Base-by-base conservation (phyloP, 1,140 invertebrate genomes). In the Sitodiplosis mosellana region DNA sequence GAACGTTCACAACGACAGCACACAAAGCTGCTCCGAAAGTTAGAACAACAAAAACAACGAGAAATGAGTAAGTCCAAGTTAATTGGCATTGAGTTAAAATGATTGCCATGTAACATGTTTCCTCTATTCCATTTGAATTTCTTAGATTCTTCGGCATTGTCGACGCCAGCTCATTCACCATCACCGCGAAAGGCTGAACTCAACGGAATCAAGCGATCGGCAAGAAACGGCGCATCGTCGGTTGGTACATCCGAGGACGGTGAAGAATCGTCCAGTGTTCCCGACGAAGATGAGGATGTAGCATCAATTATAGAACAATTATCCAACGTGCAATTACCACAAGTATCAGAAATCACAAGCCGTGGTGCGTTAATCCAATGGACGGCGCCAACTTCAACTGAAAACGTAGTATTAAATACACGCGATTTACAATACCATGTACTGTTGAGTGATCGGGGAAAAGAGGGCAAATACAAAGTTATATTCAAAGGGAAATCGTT, bases 331-430 rank as follows among this genome's bases (percentile, higher is more conserved):
- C 75, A 80, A 53, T 75, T 77, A 55, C 83, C 83, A 47, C 75
- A 77, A 69, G 80, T 81, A 56, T 59, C 77, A 54, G 81, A 87
- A 54, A 71, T 89, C 49, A 82, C 75, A 53, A 73, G 81, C 45
- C 73, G 81, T 48, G 81, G 78, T 66, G 84, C 83, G 53, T 75
- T 86, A 54, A 74, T 88, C 47, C 75, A 81, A 51, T 81, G 84
- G 78, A 77, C 77, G 52, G 72, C 76, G 11, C 82, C 82, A 2
- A 69, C 22, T 64, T 72, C 36, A 70, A 74, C 15, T 41, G 75
- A 76, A 47, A 67, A 72, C 21, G 60, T 67, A 11, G 55, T 51
- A 45, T 47, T 61, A 12, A 62, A 61, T 41, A 63, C 59, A 48
- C 62, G 64, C 18, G 81, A 86, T 48, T 67, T 87, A 48, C 73